A percentile compares a stretch with the other conserved stretches of the same genome.
Conservation (phyloP, 2,113 vertebrate species). For the Eulemur macaco region DNA sequence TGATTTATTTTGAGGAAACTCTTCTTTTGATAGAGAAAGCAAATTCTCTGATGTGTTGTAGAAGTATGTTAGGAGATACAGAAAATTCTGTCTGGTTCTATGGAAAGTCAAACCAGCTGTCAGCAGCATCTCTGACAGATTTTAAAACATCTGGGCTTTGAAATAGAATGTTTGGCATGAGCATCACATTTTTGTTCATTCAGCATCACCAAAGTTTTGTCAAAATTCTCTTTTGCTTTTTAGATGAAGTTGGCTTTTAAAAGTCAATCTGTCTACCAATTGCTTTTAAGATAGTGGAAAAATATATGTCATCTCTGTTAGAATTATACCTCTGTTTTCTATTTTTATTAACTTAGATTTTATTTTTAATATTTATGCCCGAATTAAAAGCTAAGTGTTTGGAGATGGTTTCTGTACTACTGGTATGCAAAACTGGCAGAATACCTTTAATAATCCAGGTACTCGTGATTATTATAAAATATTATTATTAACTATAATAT, state of each 20-base stretch:
- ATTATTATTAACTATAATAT: constrained; percentile 25
- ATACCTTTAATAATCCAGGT: constrained; percentile 5
- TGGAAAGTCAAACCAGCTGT: neutral
- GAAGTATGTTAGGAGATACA: neutral
- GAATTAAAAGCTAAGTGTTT: neutral
- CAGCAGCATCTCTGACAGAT: neutral
- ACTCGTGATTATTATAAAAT: constrained; percentile 28
- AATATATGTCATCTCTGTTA: neutral
- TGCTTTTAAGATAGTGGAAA: neutral
- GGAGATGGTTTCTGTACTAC: neutral
- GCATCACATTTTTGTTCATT: neutral
- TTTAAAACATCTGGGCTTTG: constrained; percentile 17
- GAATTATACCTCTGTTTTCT: constrained; percentile 11
- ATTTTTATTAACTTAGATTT: constrained; percentile 49
- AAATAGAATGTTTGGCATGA: neutral
- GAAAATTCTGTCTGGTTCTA: neutral
- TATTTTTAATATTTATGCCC: constrained; percentile 28
- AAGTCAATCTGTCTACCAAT: neutral
- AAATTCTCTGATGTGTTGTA: neutral
- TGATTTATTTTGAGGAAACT: constrained; percentile 31
- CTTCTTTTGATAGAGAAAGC: neutral
- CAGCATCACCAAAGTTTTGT: neutral
- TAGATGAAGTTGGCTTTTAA: constrained; percentile 2
- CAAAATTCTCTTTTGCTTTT: neutral
- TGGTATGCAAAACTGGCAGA: constrained; percentile 5